Conservation (phyloP, 2,797 vertebrate genomes). For the Fratercula arctica region DNA sequence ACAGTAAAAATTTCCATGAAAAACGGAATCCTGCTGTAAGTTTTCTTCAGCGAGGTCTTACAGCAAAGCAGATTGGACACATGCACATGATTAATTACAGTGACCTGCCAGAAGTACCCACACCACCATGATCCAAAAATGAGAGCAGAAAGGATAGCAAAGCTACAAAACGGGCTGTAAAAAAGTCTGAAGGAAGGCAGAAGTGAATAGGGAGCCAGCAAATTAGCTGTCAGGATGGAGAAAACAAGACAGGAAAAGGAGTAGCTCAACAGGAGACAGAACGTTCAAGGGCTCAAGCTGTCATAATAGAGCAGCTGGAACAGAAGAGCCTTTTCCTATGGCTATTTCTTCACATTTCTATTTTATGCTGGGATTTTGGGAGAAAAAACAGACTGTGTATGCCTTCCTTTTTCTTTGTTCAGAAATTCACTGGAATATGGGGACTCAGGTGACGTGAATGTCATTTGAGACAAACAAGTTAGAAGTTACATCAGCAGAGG, state of each 20-base stretch:
- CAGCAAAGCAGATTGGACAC: constrained; percentile 78
- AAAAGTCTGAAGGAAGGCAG: constrained; percentile 84
- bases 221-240: constrained; percentile 83
- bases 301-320: constrained; percentile 61
- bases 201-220: constrained; percentile 84
- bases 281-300: constrained; percentile 87
- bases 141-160: constrained; percentile 81
- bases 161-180: constrained; percentile 82
- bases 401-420: neutral
- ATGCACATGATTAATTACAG: constrained; percentile 83
- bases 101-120: constrained; percentile 80
- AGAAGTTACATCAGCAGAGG: neutral
- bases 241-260: constrained; percentile 88
- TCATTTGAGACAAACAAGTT: neutral
- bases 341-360: constrained; percentile 3
- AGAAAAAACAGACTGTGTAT: neutral
- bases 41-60: constrained; percentile 76
- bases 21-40: constrained; percentile 81
- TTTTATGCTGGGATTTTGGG: neutral
- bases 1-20: constrained; percentile 81
- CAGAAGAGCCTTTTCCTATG: constrained; percentile 11
- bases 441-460: neutral
- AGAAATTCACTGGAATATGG: neutral
- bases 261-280: constrained; percentile 80
- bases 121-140: constrained; percentile 72